phyloP scores from a whole-genome alignment of 2,888 invertebrate species.

The Nebria salina region DNA sequence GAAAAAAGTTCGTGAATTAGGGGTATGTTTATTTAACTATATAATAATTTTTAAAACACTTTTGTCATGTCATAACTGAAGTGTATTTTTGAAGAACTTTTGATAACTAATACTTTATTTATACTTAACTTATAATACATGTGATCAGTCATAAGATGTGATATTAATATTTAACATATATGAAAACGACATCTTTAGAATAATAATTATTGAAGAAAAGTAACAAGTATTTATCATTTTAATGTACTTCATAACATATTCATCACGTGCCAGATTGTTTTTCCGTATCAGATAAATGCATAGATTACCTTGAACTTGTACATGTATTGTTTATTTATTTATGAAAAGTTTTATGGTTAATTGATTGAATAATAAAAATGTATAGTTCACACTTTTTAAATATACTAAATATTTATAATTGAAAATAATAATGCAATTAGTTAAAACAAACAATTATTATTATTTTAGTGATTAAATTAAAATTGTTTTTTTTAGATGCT shows the following conservation, averaged over 20 bases:
- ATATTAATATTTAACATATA: neutral
- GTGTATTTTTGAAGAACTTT: too few relatives aligned
- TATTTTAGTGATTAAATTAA: neutral
- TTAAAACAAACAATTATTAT: neutral
- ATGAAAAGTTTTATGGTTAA: neutral
- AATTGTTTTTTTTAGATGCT: constrained; percentile 50
- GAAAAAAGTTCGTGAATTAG: constrained; percentile 8
- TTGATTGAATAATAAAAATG: neutral
- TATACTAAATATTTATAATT: too few relatives aligned
- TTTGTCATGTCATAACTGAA: too few relatives aligned
- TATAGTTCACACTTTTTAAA: neutral
- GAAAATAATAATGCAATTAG: neutral
- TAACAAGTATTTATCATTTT: neutral
- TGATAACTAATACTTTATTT: neutral
- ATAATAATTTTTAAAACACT: too few relatives aligned
- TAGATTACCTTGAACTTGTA: neutral
- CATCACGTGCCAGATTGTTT: neutral
- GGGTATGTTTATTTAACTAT: constrained; percentile 23
- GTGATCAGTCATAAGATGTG: neutral
- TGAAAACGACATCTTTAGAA: neutral
- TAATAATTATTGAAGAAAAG: neutral
- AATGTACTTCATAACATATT: neutral
- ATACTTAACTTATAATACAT: neutral
- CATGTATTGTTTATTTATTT: neutral
- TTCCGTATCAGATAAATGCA: neutral